Evolutionary conservation across 2,113 vertebrate genomes (phyloP).

Genomic region (Narcine bancroftii): DNA sequence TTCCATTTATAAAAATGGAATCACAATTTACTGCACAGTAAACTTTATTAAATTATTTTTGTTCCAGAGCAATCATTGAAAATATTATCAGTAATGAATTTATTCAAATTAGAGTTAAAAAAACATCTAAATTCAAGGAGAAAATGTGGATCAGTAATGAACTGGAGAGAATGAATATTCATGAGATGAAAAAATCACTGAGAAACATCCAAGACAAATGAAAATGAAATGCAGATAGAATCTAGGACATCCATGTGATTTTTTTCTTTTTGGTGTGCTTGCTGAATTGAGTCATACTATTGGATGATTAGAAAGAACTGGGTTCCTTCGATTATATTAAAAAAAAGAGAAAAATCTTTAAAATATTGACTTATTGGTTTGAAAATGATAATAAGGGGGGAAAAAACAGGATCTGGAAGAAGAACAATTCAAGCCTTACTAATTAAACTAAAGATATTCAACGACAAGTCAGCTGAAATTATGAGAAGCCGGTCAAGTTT

Average conservation of each 20-base stretch:
- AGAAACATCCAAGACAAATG: neutral
- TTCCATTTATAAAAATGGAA: neutral
- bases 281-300: neutral
- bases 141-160: neutral
- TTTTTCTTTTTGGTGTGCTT: neutral
- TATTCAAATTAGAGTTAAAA: neutral
- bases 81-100: neutral
- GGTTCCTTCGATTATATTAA: neutral
- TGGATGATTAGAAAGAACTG: neutral
- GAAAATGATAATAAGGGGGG: neutral
- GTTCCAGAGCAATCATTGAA: neutral
- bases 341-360: neutral
- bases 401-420: neutral
- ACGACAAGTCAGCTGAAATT: neutral
- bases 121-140: neutral
- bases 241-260: neutral
- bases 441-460: neutral
- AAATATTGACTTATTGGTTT: neutral
- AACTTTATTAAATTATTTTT: neutral
- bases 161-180: neutral
- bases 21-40: neutral
- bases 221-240: neutral
- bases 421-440: neutral
- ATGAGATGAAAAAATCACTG: neutral
- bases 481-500: neutral